Percentiles rank a stretch among this genome's conserved stretches.
Evolutionary conservation across 2,888 invertebrate species (phyloP).

Genomic region (Cryptocheilus praepositus): DNA sequence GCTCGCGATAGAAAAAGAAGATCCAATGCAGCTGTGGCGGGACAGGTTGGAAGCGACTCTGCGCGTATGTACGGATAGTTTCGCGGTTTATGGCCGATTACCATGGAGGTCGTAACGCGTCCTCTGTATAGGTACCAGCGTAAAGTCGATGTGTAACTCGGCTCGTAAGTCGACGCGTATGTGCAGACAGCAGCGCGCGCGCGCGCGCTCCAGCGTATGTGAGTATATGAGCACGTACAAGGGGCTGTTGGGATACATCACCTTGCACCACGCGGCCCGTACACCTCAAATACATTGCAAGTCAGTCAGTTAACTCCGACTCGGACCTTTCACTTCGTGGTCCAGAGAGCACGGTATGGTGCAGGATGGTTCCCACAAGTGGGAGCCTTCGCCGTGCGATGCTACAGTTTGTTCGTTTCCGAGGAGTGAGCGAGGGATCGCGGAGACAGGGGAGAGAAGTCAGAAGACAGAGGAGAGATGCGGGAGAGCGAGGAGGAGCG

Average conservation of each 20-base stretch:
- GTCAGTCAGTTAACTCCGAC: constrained; percentile 64
- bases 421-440: constrained; percentile 24
- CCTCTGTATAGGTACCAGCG: constrained; percentile 43
- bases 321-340: constrained; percentile 74
- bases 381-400: constrained; percentile 62
- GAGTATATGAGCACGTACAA: constrained; percentile 2
- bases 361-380: constrained; percentile 72
- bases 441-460: constrained; percentile 26
- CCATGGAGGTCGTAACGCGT: constrained; percentile 52
- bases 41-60: constrained; percentile 26
- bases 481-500: constrained; percentile 13
- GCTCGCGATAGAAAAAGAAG: constrained; percentile 68
- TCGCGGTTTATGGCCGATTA: constrained; percentile 58
- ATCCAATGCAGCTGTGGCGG: constrained; percentile 67
- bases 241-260: constrained; percentile 48
- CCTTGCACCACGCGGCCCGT: constrained; percentile 46
- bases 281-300: constrained; percentile 57
- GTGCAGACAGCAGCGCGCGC: not conserved
- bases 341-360: constrained; percentile 72
- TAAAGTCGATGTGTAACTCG: not conserved
- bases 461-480: constrained; percentile 41
- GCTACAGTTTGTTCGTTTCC: constrained; percentile 65
- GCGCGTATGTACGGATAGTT: constrained; percentile 49
- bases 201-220: not conserved
- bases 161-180: not conserved